Percentiles rank a stretch among this genome's conserved stretches.
Conservation (phyloP, 2,888 invertebrate species). For the Chymomyza fuscimana region DNA sequence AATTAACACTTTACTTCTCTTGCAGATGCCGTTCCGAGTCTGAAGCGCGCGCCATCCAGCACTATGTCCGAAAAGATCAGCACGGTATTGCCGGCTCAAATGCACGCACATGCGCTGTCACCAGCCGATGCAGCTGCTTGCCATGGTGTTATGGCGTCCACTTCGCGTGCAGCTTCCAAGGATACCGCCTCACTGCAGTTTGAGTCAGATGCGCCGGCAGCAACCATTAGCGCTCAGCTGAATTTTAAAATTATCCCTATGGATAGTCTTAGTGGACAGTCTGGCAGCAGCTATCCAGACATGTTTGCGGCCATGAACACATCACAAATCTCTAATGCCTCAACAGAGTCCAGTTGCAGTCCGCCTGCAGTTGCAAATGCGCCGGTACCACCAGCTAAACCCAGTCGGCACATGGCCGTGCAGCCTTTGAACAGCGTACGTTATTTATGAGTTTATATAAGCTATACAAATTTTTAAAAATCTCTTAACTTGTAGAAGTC, state of each 20-base stretch:
- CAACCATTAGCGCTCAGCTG: slow-evolving; percentile 70
- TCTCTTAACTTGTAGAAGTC: slow-evolving; percentile 68
- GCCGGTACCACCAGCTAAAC: slow-evolving; percentile 49
- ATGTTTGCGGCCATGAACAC: slow-evolving; percentile 79
- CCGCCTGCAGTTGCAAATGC: slow-evolving; percentile 32
- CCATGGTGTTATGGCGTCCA: slow-evolving; percentile 32
- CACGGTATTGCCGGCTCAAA: slow-evolving; percentile 57
- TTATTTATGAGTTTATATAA: neutral
- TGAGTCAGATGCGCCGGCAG: slow-evolving; percentile 62
- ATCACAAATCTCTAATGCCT: slow-evolving; percentile 79
- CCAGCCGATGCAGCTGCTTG: slow-evolving; percentile 29
- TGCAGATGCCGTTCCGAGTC: slow-evolving; percentile 46
- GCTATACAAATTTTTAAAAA: neutral
- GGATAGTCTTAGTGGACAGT: slow-evolving; percentile 49
- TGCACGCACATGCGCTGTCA: slow-evolving; percentile 52
- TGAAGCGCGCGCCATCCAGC: slow-evolving; percentile 27
- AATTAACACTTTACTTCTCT: neutral
- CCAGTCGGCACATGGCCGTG: slow-evolving; percentile 59
- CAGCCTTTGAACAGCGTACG: slow-evolving; percentile 66
- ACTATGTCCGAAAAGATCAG: slow-evolving; percentile 76
- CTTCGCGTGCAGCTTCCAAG: slow-evolving; percentile 18
- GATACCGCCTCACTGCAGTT: slow-evolving; percentile 43
- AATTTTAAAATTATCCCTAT: slow-evolving; percentile 76
- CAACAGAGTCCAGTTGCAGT: slow-evolving; percentile 73
- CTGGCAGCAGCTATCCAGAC: slow-evolving; percentile 61